Base-by-base conservation (phyloP, 1,140 invertebrate genomes). In the Triops cancriformis region DNA sequence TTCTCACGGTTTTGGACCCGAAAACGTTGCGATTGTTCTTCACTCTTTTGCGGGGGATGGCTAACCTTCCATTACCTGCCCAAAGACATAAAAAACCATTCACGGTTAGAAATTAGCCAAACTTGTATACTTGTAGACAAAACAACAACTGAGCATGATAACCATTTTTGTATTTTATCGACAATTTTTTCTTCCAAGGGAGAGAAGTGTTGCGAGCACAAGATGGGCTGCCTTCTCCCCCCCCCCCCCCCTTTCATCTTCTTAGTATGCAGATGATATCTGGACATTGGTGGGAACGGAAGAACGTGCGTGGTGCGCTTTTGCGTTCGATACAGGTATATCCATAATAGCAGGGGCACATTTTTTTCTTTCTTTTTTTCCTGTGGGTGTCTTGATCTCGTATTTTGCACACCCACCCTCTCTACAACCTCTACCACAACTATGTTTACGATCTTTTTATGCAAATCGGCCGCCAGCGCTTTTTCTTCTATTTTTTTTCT, bases 261-360 rank as follows among this genome's bases (percentile, higher is more conserved):
- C 23, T 64, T 64, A 64, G 51, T 64, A 64, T 64, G 51, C 51
- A 64, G 51, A 64, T 64, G 51, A 64, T 64, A 64, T 64, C 51
- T 64, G 51, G 51, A 18, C 51, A 64, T 64, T 18, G 51, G 14
- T 18, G 51, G 51, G 51, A 64, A 64, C 18, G 51, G 31, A 10
- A 64, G 51, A 64, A 23, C n/a, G 51, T 64, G 51, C 14, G 11
- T 64, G 14, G 14, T 64, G 14, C 23, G 51, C 23, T 64, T 64
- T n/a, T 64, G 14, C 51, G 51, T 64, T 64, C 51, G n/a, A 64
- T 64, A 5, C 51, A 64, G 51, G 51, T 64, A 64, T 10, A 64
- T 37, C 31, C 31, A 37, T 64, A 64, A 64, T 64, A 64, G 51
- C 51, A 23, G 51, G 51, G 51, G 10, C 14, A 64, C 18, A 64